phyloP scores from a whole-genome alignment of 2,888 invertebrate genomes.

The Tryphoninae sp. region DNA sequence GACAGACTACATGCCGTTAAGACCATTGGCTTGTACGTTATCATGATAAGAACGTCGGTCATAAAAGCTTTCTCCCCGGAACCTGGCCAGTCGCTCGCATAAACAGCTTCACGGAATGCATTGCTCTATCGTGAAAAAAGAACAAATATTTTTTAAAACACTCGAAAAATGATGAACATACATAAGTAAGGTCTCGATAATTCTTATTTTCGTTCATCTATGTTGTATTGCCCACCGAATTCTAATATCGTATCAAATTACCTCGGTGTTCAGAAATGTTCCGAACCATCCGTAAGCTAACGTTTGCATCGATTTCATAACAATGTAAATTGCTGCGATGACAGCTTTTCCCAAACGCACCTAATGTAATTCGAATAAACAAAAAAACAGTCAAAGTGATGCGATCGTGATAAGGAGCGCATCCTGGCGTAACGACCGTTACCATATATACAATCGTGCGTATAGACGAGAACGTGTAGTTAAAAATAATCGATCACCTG shows the following conservation, averaged over 20 bases:
- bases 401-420: neutral
- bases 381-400: neutral
- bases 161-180: neutral
- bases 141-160: neutral
- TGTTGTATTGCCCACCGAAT: neutral
- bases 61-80: conserved; percentile 28
- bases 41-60: conserved; percentile 50
- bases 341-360: neutral
- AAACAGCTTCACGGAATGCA: conserved; percentile 3
- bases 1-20: conserved; percentile 49
- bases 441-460: neutral
- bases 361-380: neutral
- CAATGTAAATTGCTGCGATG: conserved; percentile 29
- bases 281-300: conserved; percentile 50
- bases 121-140: neutral
- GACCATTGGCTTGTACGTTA: conserved; percentile 47
- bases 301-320: conserved; percentile 57
- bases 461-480: neutral
- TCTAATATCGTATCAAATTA: conserved; percentile 16
- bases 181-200: neutral
- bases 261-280: conserved; percentile 52
- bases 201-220: neutral
- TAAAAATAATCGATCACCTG: conserved; percentile 51
- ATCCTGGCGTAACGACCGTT: neutral
- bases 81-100: conserved; percentile 39